Evolutionary conservation across 1,140 invertebrate species (phyloP).

Genomic region (Solenopsis invicta): DNA sequence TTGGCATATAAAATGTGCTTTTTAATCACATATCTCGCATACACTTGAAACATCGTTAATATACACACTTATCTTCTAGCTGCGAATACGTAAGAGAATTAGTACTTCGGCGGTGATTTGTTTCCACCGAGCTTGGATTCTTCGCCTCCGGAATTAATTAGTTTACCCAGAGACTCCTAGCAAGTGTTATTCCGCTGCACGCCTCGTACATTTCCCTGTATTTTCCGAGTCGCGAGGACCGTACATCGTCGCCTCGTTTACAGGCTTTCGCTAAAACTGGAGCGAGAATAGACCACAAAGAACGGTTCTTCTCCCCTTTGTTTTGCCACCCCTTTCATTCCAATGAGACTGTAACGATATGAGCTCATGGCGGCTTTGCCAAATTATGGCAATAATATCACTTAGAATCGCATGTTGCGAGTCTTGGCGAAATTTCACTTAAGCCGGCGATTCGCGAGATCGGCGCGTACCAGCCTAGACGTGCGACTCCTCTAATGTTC

Average conservation of each 20-base stretch:
- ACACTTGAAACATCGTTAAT: slow-evolving; percentile 3
- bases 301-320: not conserved
- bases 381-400: slow-evolving; percentile 75
- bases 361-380: slow-evolving; percentile 57
- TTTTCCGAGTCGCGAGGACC: slow-evolving; percentile 26
- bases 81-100: slow-evolving; percentile 31
- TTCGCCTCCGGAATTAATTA: slow-evolving; percentile 50
- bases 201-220: slow-evolving; percentile 33
- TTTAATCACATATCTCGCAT: not conserved
- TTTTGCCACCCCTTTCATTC: slow-evolving; percentile 4
- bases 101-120: slow-evolving; percentile 46
- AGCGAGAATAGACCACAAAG: slow-evolving; percentile 30
- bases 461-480: slow-evolving; percentile 33
- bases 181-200: slow-evolving; percentile 51
- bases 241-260: slow-evolving; percentile 59
- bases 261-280: slow-evolving; percentile 43
- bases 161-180: slow-evolving; percentile 42
- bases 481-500: slow-evolving; percentile 60
- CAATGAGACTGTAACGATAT: slow-evolving; percentile 61
- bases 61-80: not conserved
- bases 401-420: slow-evolving; percentile 47
- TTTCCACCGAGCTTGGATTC: slow-evolving; percentile 38
- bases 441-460: slow-evolving; percentile 59
- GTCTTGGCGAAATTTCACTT: slow-evolving; percentile 71
- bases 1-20: not conserved